Evolutionary conservation across 2,113 vertebrate genomes (phyloP), one percentile per base, ranked within the genome.

Genomic region (Gnathonemus echidnorhynchus): DNA sequence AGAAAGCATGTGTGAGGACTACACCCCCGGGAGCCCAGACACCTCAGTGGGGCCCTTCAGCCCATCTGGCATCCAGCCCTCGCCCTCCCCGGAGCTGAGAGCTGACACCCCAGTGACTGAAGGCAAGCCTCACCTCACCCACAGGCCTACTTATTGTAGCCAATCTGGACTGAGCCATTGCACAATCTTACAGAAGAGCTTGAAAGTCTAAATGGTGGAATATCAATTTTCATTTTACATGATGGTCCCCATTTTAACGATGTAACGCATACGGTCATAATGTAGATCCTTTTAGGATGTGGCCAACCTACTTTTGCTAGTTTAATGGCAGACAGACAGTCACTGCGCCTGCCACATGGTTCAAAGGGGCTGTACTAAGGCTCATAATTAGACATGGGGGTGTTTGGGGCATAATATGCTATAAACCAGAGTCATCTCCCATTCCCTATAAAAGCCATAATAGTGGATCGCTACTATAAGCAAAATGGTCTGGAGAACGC

Each of bases 1-100:
- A 2, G 94, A 94, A 50, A 92, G 90, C 90, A 96, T 92, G 0
- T 99, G 98, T 1, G 97, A 97, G 92, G 97, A 98, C 90, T 96
- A 96, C 85, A 94, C 93, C 48, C 96, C 96, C 0, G 93, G 93
- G 0, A 89, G 92, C 8, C 94, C 21, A 48, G 96, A 96, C 39
- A 93, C 92, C 48, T 93, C 95, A 0, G 92, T 89, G 49, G 93
- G 89, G 86, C 90, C 94, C 24, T 94, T 92, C 88, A 95, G 93
- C 90, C 88, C 93, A 50, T 93, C 94, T 0, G 93, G 94, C 0
- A 91, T 96, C 0, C 93, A 95, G 45, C 93, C 95, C 0, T 93
- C 96, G 5, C 66, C 95, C 56, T 91, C 96, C 0, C 92, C 96
- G 56, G 94, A 95, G 0, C 88, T 93, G 66, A 90, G 92, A 87